These are phyloP conservation scores for Oreochromis niloticus DNA, from an alignment of 2,113 vertebrate genomes.

Conservation along the genomic window DNA sequence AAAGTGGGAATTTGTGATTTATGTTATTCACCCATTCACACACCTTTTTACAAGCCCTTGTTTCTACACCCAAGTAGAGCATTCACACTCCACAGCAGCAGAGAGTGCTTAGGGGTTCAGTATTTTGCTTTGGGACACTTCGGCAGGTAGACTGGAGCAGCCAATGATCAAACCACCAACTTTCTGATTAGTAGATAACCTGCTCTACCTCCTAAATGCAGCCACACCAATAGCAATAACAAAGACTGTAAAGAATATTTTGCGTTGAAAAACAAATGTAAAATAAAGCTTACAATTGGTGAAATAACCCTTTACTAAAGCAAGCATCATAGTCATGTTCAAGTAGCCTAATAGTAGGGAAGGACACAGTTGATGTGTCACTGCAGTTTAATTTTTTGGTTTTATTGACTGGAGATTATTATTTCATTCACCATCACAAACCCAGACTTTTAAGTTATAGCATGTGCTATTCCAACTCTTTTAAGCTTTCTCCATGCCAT, in stretches of 20 bases:
- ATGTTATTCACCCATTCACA: background rate
- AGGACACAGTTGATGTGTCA: background rate
- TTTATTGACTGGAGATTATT: background rate
- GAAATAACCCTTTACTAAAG: background rate
- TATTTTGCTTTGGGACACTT: background rate
- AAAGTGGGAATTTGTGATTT: background rate
- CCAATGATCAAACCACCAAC: background rate
- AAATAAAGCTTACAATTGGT: background rate
- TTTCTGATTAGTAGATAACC: background rate
- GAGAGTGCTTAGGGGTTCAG: background rate
- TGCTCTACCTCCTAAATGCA: background rate
- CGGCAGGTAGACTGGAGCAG: background rate
- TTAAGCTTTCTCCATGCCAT: no score
- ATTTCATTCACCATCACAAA: background rate
- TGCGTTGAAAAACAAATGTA: background rate
- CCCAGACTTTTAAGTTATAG: background rate
- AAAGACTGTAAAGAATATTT: background rate
- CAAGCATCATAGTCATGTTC: background rate
- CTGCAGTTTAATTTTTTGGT: background rate
- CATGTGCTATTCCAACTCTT: background rate
- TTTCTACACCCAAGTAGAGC: background rate
- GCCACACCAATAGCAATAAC: background rate
- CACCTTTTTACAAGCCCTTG: background rate
- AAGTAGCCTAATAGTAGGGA: background rate
- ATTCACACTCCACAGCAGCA: background rate